Base-by-base conservation (phyloP, 2,797 vertebrate species). In the Lithobates pipiens region DNA sequence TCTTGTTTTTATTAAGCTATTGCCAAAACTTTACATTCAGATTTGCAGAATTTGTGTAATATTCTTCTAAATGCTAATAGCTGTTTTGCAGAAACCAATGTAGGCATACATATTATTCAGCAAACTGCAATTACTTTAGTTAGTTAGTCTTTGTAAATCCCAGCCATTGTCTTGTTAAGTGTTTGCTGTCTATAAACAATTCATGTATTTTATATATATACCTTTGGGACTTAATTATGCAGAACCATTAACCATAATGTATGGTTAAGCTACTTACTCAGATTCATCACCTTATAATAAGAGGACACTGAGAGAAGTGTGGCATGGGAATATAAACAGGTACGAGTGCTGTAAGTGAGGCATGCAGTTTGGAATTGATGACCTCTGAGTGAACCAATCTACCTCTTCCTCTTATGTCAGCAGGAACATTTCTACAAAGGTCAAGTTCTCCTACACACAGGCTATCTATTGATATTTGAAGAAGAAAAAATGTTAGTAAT, bases 291-390 rank as follows among this genome's bases (percentile, higher is more conserved):
- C 18, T 80, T 25, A 29, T 61, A 32, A 57, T 76, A 76, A 76
- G 78, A 54, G 54, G 75, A 44, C 73, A 75, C 54, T 77, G 77
- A 81, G 32, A 44, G 74, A 72, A 72, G 16, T n/a, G 74, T 72
- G 50, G 27, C 29, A 42, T 61, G 77, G 76, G 23, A 65, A 36
- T 68, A 42, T 82, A 77, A 13, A 68, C 42, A 77, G 67, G 83
- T 82, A 76, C 77, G 57, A 69, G 42, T 73, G 42, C n/a, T 82
- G 73, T 73, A 81, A 85, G 57, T 77, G 50, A 85, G 65, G 86
- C 83, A 8, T 82, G 68, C 63, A 10, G 69, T 82, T 83, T 85
- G 74, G 57, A 16, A 80, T 27, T 74, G 21, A 68, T 88, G 81
- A 82, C 74, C 86, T 67, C 21, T 36, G 10, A 13, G 23, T 78